These are phyloP conservation scores for Synergus gifuensis DNA, from an alignment of 2,888 invertebrate genomes.

Conservation along the genomic window DNA sequence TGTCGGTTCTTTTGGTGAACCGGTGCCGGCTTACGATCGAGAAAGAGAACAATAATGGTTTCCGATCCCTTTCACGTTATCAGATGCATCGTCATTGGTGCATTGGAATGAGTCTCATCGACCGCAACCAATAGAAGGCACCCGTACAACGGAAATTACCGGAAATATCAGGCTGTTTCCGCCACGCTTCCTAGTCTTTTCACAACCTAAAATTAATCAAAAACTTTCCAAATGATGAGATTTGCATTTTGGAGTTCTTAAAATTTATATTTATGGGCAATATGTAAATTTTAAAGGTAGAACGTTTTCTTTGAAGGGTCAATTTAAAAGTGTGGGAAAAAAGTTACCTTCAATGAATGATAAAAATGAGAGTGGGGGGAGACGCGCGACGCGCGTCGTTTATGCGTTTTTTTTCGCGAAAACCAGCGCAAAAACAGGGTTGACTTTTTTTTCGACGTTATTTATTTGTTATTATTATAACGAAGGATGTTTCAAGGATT, in stretches of 20 bases:
- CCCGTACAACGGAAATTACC: conserved; percentile 11
- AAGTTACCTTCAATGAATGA: background rate
- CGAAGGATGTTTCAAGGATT: background rate
- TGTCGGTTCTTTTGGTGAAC: conserved; percentile 60
- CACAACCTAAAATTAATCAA: conserved; percentile 21
- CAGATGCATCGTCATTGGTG: conserved; percentile 33
- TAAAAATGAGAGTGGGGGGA: conserved; percentile 11
- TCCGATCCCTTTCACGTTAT: conserved; percentile 57
- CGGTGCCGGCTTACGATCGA: conserved; percentile 66
- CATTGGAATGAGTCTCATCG: background rate
- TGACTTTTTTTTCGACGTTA: background rate
- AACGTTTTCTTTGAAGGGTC: background rate
- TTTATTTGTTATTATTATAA: background rate
- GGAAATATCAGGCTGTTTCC: conserved; percentile 38
- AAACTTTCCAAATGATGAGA: background rate
- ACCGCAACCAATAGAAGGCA: background rate
- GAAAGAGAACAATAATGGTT: conserved; percentile 63
- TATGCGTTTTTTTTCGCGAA: conserved; percentile 6
- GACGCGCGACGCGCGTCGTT: conserved; percentile 24
- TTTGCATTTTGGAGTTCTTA: background rate
- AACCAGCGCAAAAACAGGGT: background rate
- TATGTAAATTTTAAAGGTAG: background rate
- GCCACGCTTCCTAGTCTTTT: conserved; percentile 32
- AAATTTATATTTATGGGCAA: background rate
- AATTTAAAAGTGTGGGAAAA: conserved; percentile 1